Evolutionary conservation across 2,113 vertebrate genomes (phyloP), one percentile per base, ranked within the genome.

Genomic region (Rhabdornis inornatus): DNA sequence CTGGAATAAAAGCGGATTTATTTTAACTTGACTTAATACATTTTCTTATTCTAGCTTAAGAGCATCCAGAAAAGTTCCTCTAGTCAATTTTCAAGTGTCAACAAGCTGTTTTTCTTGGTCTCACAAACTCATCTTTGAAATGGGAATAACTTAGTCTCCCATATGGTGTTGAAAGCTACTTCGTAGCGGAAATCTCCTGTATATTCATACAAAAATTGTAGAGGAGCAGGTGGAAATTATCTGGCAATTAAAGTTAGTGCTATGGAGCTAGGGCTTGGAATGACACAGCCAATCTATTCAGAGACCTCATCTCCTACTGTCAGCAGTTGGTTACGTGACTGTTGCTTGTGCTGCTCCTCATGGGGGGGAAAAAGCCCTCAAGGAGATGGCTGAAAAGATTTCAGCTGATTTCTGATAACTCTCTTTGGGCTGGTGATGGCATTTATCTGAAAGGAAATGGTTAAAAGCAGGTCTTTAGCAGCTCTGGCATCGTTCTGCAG

Each of bases 61-160:
- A 92, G 60, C 91, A 89, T 82, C 91, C 92, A 95, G 94, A 87
- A 93, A 92, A 93, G 68, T 84, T 92, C 59, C 60, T 80, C 56
- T 70, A 94, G 89, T 96, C 86, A 89, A 56, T 93, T 93, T 94
- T 94, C 91, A 93, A 96, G 94, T 93, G 92, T 95, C 86, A 95
- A 81, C 88, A 92, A 94, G 92, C 95, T 97, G 94, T 95, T 96
- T 94, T 91, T 91, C 95, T 92, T 91, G 91, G 94, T 96, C 94
- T 97, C 80, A 92, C 87, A 94, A 89, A 75, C n/a, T 87, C 49
- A 20, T 92, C 69, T 94, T 94, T 95, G 83, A 95, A 96, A 96
- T 84, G 89, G 95, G 95, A 96, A 97, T 95, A 96, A 92, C 83
- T 95, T 91, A 91, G 65, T 82, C 72, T 95, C 83, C 94, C 95